Evolutionary conservation across 2,797 vertebrate species (phyloP).

Genomic region (Cirrhinus mrigala): DNA sequence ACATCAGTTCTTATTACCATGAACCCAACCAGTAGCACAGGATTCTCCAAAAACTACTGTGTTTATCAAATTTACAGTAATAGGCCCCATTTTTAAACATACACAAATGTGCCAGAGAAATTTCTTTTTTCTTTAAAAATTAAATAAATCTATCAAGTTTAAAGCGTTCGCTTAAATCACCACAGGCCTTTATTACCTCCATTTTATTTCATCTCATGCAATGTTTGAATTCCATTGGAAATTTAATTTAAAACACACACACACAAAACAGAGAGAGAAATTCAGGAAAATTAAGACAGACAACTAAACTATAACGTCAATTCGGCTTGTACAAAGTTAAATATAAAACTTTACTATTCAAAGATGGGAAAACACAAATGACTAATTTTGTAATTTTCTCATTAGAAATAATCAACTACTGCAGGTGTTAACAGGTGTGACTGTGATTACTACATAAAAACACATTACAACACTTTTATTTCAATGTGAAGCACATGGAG

Average conservation of each 20-base stretch:
- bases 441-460: background rate
- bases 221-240: background rate
- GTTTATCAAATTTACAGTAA: constrained; percentile 20
- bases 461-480: background rate
- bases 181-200: background rate
- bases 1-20: constrained; percentile 36
- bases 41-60: background rate
- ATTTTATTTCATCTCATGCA: background rate
- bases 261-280: background rate
- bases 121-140: background rate
- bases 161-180: background rate
- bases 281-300: background rate
- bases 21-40: constrained; percentile 20
- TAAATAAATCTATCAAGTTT: background rate
- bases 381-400: background rate
- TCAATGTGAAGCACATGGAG: background rate
- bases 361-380: background rate
- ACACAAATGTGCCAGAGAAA: background rate
- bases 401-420: background rate
- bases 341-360: background rate
- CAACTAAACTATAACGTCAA: background rate
- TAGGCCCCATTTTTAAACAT: background rate
- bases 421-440: background rate
- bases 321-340: background rate
- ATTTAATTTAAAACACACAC: background rate